Evolutionary conservation across 1,140 invertebrate species (phyloP), one percentile per base, ranked within the genome.

Genomic region (Ditylenchus dipsaci): DNA sequence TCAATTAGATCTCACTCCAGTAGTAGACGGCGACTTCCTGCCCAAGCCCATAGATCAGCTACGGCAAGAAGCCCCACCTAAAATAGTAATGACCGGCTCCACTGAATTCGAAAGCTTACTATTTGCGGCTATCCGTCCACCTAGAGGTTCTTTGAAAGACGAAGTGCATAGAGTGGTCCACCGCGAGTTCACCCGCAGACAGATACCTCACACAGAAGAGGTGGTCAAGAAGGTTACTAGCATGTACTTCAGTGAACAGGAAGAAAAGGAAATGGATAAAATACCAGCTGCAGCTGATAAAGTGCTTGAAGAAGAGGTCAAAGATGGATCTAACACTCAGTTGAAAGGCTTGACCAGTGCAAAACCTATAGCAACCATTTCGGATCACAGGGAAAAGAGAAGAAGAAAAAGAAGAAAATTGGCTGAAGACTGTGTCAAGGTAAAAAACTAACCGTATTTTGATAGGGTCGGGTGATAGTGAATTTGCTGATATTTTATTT

Each of bases 11-110:
- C n/a, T 68, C 19, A 67, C 69, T 23, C 73, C 75, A 42, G 74
- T 66, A 1, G 57, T 82, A 8, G 78, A 79, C 49, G 74, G 71
- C 23, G 71, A 76, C 19, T 82, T 79, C 59, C 69, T 79, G 21
- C 80, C 78, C 11, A 65, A 74, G 42, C 58, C 66, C 26, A 26
- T 78, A 5, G 56, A 72, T 30, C 70, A 80, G 49, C 42, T 79
- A n/a, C 43, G 78, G 47, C 66, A 63, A 30, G 78, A 79, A 71
- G 67, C 71, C 11, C 72, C 76, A 27, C 53, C 30, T 27, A 79
- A 79, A 60, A 53, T 47, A 13, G 60, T 68, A n/a, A 73, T 79
- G 56, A 58, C 61, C n/a, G 78, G 78, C 15, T 49, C 79, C 1
- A 69, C 56, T 19, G 67, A 78, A 45, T 73, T 68, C 26, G 78